Base-by-base conservation (phyloP, 2,797 vertebrate species). In the Poecilia wingei region DNA sequence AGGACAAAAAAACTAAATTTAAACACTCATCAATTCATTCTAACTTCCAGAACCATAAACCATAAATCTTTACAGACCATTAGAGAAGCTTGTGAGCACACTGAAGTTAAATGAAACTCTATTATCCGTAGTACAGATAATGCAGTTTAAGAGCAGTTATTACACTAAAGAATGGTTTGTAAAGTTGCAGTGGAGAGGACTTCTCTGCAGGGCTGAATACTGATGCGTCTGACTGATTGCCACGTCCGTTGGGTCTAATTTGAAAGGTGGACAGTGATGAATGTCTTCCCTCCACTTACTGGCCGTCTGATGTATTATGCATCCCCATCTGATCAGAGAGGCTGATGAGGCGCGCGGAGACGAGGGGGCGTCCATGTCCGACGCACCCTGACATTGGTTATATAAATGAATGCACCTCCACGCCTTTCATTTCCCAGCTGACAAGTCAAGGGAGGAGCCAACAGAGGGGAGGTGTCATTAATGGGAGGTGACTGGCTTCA, bases 231-330 rank as follows among this genome's bases (percentile, higher is more conserved):
- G 94, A 96, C 92, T 94, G 94, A 96, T 96, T 95, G 94, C 93
- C 94, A 94, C 89, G 94, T 95, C 94, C 93, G 89, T 88, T 91
- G 92, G 91, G 94, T 95, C 89, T 95, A 94, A 96, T 96, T 95
- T 96, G 95, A 95, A 96, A 96, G 95, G 95, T 95, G 95, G 95
- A 96, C 95, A 95, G 93, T 96, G 96, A 96, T 96, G 94, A 96
- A 96, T 96, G 95, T 95, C 94, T 96, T 92, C 87, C 92, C 93
- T 93, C 90, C 85, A 91, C 93, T 95, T 94, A 93, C 92, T 94
- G 94, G 90, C 93, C 87, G 85, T 94, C 94, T 95, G 95, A 96
- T 96, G 95, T 95, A 95, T 96, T 96, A 96, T 96, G 96, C 95
- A 96, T 96, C 92, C 91, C 87, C 89, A 90, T 87, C 92, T 93